phyloP scores from a whole-genome alignment of 2,113 vertebrate species.

The Perca schrenkii region DNA sequence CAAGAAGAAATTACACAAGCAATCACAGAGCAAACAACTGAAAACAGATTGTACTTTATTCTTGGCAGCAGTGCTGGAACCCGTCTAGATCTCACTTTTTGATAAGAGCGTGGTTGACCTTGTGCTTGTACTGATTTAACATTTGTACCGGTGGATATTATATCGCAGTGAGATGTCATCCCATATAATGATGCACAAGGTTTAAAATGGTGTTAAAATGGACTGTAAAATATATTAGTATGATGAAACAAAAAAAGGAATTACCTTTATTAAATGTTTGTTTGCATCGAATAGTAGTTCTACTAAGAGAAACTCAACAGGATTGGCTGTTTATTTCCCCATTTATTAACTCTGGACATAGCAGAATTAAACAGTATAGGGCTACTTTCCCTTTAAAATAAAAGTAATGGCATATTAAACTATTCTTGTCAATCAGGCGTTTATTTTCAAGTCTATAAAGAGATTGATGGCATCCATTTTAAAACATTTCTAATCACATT shows the following conservation, averaged over 20 bases:
- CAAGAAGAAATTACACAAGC: not conserved
- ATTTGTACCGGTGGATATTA: not conserved
- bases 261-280: no score
- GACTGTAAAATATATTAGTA: not conserved
- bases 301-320: no score
- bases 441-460: not conserved
- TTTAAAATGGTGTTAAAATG: not conserved
- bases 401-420: not conserved
- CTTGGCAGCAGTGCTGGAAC: conserved; percentile 11
- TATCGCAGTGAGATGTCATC: not conserved
- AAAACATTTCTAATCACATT: not conserved
- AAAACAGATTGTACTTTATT: not conserved
- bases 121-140: not conserved
- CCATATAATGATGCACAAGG: not conserved
- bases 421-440: not conserved
- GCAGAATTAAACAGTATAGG: not conserved
- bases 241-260: not conserved
- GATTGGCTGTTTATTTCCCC: not conserved
- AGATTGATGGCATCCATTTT: not conserved
- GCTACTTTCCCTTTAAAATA: not conserved
- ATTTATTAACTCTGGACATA: not conserved
- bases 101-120: not conserved
- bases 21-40: not conserved
- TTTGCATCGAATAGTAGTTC: no score
- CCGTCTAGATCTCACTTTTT: not conserved